Base-by-base conservation (phyloP, 2,888 invertebrate genomes). In the Volucella inanis region DNA sequence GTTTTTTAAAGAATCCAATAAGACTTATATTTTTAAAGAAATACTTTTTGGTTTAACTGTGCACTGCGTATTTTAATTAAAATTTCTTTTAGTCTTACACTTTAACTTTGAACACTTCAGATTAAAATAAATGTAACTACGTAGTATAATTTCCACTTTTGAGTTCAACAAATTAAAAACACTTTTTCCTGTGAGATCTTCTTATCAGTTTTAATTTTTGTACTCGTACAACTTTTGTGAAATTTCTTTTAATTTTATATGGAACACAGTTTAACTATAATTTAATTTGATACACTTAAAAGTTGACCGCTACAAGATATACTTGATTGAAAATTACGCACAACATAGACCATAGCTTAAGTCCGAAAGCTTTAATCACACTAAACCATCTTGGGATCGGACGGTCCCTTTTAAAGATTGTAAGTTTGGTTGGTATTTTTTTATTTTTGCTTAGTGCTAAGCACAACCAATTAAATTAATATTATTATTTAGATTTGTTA, bases 401-500 rank as follows among this genome's bases (percentile, higher is more conserved):
- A 2, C 12, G 8, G 6, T 14, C 47, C 11, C 9, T 49, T 18
- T 47, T 47, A 31, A 57, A 68, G 31, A 45, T 45, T 15, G 10
- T 15, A 6, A 59, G 43, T 45, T 57, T 18, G 14, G 57, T 22
- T 11, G 39, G 8, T n/a, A 15, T 10, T 47, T 2, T 3, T 38
- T 31, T 38, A 50, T 15, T 31, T 31, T 6, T 6, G 31, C 1
- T 31, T 31, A 31, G 31, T 31, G 31, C 6, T 18, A 41, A n/a
- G 18, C 6, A 31, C 8, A 54, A 1, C 47, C 9, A 62, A 47
- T 10, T 55, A 12, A 9, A 41, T 50, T 65, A 49, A 75, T 57
- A 50, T 57, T 57, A 49, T 57, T 65, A 75, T 65, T 65, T 41
- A n/a, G 52, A 75, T 41, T 65, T 65, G 65, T 61, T 65, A 57